A percentile compares a stretch with the other conserved stretches of the same genome.
phyloP scores from a whole-genome alignment of 1,140 invertebrate genomes.

The Sarcophaga bullata region DNA sequence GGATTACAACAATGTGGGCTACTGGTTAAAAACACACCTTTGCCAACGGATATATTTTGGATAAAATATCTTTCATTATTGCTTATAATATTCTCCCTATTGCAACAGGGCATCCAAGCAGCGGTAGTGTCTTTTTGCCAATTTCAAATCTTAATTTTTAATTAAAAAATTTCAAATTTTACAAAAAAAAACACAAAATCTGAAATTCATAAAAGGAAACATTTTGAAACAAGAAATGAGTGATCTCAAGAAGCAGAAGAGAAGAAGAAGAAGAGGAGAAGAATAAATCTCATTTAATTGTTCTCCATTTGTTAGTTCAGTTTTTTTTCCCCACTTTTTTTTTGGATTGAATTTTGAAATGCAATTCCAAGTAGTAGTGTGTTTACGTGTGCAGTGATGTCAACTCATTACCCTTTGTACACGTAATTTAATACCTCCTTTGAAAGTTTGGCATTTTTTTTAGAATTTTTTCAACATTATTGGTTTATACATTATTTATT shows the following conservation, averaged over 20 bases:
- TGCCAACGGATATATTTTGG: conserved; percentile 47
- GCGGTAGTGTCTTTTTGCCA: conserved; percentile 25
- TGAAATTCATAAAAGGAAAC: background rate
- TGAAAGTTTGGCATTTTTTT: no score
- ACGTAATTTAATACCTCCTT: no score
- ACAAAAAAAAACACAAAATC: background rate
- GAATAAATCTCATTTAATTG: conserved; percentile 38
- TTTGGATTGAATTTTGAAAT: background rate
- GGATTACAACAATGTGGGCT: conserved; percentile 48
- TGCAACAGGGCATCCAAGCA: conserved; percentile 6
- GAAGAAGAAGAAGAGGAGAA: background rate
- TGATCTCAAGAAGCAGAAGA: background rate
- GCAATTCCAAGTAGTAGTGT: conserved; percentile 4
- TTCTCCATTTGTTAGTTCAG: conserved; percentile 37
- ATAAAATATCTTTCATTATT: conserved; percentile 42
- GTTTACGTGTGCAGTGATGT: background rate
- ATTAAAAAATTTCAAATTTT: background rate
- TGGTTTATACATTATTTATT: no score
- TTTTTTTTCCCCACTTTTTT: no score
- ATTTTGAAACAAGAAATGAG: background rate
- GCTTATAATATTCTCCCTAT: conserved; percentile 27
- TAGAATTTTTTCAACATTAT: no score
- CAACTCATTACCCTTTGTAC: no score
- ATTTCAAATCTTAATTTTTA: background rate
- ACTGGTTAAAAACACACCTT: conserved; percentile 45